Percentiles rank a stretch among this genome's conserved stretches.
These are phyloP conservation scores for Hirtodrosophila confusa DNA, from an alignment of 2,888 invertebrate species.

Conservation along the genomic window DNA sequence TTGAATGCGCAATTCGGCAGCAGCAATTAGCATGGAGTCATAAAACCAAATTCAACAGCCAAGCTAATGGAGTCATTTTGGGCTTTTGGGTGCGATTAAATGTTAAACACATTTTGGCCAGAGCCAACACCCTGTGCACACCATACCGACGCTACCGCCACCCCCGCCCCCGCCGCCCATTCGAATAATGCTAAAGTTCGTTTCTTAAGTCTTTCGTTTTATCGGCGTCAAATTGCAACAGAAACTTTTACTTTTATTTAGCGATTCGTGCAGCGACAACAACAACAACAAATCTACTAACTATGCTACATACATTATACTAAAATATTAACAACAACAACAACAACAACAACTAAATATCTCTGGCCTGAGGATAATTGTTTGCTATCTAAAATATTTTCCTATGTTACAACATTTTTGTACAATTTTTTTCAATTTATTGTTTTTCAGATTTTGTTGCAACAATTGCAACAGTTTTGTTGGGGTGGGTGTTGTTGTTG, in stretches of 20 bases:
- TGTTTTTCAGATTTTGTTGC: no score
- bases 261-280: slow-evolving; percentile 36
- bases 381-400: slow-evolving; percentile 63
- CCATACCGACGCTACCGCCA: background rate
- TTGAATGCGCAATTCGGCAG: slow-evolving; percentile 62
- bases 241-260: slow-evolving; percentile 60
- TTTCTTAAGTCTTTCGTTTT: slow-evolving; percentile 74
- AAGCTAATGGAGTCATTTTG: slow-evolving; percentile 66
- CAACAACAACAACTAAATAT: slow-evolving; percentile 24
- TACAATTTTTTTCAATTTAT: slow-evolving; percentile 8
- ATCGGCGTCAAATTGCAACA: slow-evolving; percentile 54
- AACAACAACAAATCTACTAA: slow-evolving; percentile 3
- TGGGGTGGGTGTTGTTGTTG: slow-evolving; percentile 5
- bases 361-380: slow-evolving; percentile 55
- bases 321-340: slow-evolving; percentile 22
- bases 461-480: slow-evolving; percentile 1
- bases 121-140: background rate
- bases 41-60: slow-evolving; percentile 34
- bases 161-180: slow-evolving; percentile 32
- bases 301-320: slow-evolving; percentile 12
- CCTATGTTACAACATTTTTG: slow-evolving; percentile 13
- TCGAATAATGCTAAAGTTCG: slow-evolving; percentile 66
- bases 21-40: slow-evolving; percentile 59
- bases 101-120: slow-evolving; percentile 31
- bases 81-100: slow-evolving; percentile 44